These are phyloP conservation scores for Pseudorhiza aurosa DNA, from an alignment of 30 jellyfish, hydroid and myxozoan species.

Conservation along the genomic window DNA sequence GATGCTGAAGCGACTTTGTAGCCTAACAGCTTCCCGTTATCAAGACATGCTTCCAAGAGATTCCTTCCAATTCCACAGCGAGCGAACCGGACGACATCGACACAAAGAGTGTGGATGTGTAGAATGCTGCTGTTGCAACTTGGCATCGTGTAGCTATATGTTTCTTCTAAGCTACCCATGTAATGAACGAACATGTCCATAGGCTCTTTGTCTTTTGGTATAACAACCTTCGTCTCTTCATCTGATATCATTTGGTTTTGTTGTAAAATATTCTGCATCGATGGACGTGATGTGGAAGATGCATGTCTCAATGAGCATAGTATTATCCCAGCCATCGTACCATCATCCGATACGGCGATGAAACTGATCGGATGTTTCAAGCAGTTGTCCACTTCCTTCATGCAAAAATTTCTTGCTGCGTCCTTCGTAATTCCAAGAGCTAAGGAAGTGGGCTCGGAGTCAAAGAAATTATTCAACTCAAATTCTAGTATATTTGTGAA, in stretches of 20 bases:
- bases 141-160: neutral
- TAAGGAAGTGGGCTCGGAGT: neutral
- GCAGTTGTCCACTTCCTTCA: neutral
- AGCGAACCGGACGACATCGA: neutral
- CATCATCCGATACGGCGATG: neutral
- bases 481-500: neutral
- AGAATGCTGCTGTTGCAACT: neutral
- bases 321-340: neutral
- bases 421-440: neutral
- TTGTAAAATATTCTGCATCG: neutral
- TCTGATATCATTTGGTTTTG: neutral
- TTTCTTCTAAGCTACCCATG: neutral
- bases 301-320: neutral
- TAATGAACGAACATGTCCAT: neutral
- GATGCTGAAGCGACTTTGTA: conserved; percentile 1
- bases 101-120: conserved; percentile 24
- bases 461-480: neutral
- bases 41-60: neutral
- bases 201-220: neutral
- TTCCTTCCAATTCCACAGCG: conserved; percentile 1
- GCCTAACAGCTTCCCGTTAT: neutral
- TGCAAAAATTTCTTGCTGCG: neutral
- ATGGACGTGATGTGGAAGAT: too few species aligned
- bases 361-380: neutral
- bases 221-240: neutral